Conservation (phyloP, 2,888 invertebrate species). For the Seira musarum region DNA sequence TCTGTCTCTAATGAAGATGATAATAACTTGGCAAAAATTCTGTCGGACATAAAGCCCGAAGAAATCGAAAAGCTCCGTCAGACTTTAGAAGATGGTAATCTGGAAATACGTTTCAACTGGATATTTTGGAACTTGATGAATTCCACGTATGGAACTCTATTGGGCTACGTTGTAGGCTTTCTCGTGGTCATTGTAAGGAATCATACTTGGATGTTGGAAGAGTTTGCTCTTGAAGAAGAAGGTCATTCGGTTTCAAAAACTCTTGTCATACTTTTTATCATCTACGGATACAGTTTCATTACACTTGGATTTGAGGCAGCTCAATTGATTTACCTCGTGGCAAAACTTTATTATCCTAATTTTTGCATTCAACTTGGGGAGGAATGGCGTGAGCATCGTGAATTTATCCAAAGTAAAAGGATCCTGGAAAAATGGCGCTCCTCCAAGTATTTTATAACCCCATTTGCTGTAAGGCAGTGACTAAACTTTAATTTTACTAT, state of each 20-base stretch:
- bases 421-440: background rate
- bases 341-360: slow-evolving; percentile 7
- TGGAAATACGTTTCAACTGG: slow-evolving; percentile 12
- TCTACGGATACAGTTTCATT: slow-evolving; percentile 35
- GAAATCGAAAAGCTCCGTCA: no score
- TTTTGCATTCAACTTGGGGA: background rate
- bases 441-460: slow-evolving; percentile 16
- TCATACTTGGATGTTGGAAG: slow-evolving; percentile 38
- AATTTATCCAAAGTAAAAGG: background rate
- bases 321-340: background rate
- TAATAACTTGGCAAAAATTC: no score
- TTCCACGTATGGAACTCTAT: slow-evolving; percentile 10
- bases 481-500: background rate
- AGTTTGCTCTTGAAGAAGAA: slow-evolving; percentile 20
- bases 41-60: no score
- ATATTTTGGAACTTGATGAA: slow-evolving; percentile 23
- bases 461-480: background rate
- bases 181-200: slow-evolving; percentile 13
- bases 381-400: background rate
- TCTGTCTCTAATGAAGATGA: no score
- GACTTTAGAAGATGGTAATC: slow-evolving; percentile 9
- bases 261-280: slow-evolving; percentile 34
- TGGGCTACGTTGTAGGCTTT: slow-evolving; percentile 28
- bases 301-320: slow-evolving; percentile 26
- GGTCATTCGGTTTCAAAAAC: slow-evolving; percentile 48